Base-by-base conservation (phyloP, 2,113 vertebrate species). In the Machaerirhynchus nigripectus region DNA sequence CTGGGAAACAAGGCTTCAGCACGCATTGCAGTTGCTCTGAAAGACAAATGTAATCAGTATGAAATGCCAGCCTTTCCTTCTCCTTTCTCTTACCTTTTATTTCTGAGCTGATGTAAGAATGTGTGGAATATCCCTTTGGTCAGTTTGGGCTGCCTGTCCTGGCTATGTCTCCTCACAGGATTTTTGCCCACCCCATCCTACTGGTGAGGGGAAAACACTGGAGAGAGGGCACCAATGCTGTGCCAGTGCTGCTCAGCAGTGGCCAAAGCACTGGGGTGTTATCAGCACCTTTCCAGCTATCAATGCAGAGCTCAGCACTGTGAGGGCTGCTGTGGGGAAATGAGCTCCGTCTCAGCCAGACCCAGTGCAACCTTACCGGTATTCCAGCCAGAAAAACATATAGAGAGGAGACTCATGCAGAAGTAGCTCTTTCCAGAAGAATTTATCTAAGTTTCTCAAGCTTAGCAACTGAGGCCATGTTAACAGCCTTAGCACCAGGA, bases 61-160 rank as follows among this genome's bases (percentile, higher is more conserved):
- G 2, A 24, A 40, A 60, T 27, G 9, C 5, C 0, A 0, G 8
- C 17, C n/a, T 60, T 89, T 59, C 9, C 23, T 60, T 10, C 28
- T 39, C 19, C 23, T 75, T 76, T 61, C n/a, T 35, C 21, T 52
- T 39, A 6, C 3, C n/a, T 76, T 60, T 83, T 35, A 7, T 18
- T 3, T 22, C 11, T 7, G 4, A 55, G 24, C 30, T 7, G 47
- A 9, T 5, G 2, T 2, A 5, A 40, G 7, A 5, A 8, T 28
- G 19, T 40, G 3, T 8, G 8, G 28, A 60, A 35, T 5, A n/a
- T 1, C 20, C 19, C 46, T 53, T 22, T 46, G 46, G 16, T 15
- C 46, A 35, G 6, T 60, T 60, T 60, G 69, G 20, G 24, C 6
- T 23, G 2, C 39, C 5, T 47, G n/a, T 60, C 61, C 39, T 67